Evolutionary conservation across 2,113 vertebrate species (phyloP).

Genomic region (Alethe diademata): DNA sequence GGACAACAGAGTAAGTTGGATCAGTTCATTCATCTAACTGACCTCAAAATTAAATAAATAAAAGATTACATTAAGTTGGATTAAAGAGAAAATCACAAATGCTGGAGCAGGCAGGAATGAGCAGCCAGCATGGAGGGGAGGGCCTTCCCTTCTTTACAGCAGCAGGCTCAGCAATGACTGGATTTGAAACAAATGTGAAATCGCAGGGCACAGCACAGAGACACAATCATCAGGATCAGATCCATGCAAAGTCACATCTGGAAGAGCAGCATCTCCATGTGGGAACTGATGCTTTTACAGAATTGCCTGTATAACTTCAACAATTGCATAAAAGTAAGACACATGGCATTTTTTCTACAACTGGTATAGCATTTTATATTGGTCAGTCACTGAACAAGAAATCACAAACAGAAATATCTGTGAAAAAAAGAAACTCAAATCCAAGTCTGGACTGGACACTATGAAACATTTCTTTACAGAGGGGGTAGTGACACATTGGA

Average conservation of each 20-base stretch:
- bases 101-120: background rate
- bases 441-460: background rate
- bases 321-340: background rate
- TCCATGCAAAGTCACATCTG: background rate
- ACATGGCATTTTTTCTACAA: background rate
- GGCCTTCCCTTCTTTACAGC: background rate
- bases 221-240: background rate
- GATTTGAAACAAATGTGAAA: background rate
- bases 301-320: background rate
- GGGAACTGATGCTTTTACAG: background rate
- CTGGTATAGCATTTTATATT: background rate
- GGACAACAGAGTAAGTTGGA: background rate
- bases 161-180: background rate
- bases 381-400: background rate
- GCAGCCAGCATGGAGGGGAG: background rate
- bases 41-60: constrained; percentile 28
- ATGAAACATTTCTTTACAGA: background rate
- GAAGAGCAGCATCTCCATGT: background rate
- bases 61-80: constrained; percentile 11
- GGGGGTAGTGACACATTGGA: background rate
- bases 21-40: background rate
- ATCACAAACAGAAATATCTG: background rate
- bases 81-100: constrained; percentile 27
- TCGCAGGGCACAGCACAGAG: background rate
- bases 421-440: background rate